A percentile compares a stretch with the other conserved stretches of the same genome.
Conservation (phyloP, 2,113 vertebrate species). For the Cottus gobio region DNA sequence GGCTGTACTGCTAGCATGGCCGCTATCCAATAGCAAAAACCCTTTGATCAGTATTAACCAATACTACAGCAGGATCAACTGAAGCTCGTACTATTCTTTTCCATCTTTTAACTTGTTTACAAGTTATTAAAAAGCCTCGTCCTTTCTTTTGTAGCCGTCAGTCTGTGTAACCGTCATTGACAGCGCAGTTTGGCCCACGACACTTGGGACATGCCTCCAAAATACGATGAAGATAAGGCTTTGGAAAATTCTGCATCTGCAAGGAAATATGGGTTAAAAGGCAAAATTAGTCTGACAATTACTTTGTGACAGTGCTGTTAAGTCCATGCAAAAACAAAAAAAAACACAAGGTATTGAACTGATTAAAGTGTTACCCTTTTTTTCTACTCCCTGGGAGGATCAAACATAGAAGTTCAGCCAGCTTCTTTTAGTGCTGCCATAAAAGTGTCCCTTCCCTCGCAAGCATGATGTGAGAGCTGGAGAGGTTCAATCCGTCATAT, state of each 20-base stretch:
- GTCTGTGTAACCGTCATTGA: constrained; percentile 65
- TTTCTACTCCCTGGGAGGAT: constrained; percentile 56
- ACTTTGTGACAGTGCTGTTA: constrained; percentile 53
- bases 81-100: constrained; percentile 39
- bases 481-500: constrained; percentile 62
- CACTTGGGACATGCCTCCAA: constrained; percentile 52
- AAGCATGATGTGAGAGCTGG: constrained; percentile 69
- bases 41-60: constrained; percentile 65
- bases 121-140: constrained; percentile 53
- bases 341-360: constrained; percentile 61
- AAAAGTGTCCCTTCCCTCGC: constrained; percentile 63
- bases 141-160: constrained; percentile 58
- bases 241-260: constrained; percentile 62
- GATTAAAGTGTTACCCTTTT: constrained; percentile 68
- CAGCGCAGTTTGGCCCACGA: constrained; percentile 53
- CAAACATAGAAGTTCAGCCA: constrained; percentile 67
- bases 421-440: constrained; percentile 74
- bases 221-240: constrained; percentile 46
- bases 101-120: constrained; percentile 73
- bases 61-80: constrained; percentile 29
- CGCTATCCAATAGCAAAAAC: constrained; percentile 56
- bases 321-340: constrained; percentile 33
- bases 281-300: constrained; percentile 70
- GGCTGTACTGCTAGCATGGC: constrained; percentile 49
- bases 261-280: constrained; percentile 61